These are phyloP conservation scores for Drosophila ohnishii DNA, from an alignment of 1,140 invertebrate genomes.

Conservation along the genomic window DNA sequence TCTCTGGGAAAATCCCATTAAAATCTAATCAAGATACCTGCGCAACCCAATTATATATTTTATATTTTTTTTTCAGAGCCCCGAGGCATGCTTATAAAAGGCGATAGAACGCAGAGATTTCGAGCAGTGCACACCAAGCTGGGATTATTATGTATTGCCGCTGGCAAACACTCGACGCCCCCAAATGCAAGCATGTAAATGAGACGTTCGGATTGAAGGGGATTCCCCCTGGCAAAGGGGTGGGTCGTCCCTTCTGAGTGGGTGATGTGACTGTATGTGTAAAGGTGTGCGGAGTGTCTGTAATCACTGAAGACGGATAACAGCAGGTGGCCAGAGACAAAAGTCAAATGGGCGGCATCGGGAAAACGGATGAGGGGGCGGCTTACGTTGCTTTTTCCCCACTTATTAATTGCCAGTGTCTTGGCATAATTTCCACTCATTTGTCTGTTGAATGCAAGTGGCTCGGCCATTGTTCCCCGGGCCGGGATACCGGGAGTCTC, in stretches of 20 bases:
- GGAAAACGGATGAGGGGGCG: constrained; percentile 16
- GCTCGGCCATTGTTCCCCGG: constrained; percentile 59
- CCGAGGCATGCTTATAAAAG: background rate
- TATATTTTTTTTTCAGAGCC: constrained; percentile 1
- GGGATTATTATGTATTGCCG: constrained; percentile 63
- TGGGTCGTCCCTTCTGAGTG: background rate
- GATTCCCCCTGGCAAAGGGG: constrained; percentile 2
- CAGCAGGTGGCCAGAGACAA: constrained; percentile 57
- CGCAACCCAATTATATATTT: constrained; percentile 20
- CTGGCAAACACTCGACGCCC: constrained; percentile 51
- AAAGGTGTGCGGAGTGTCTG: constrained; percentile 29
- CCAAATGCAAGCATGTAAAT: constrained; percentile 46
- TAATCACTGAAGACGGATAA: constrained; percentile 43
- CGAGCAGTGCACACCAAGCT: constrained; percentile 20
- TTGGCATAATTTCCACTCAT: constrained; percentile 80
- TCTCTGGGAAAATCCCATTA: constrained; percentile 5
- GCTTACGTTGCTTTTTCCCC: constrained; percentile 53
- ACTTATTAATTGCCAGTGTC: constrained; percentile 79
- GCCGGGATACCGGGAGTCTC: constrained; percentile 64
- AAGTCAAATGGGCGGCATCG: constrained; percentile 19
- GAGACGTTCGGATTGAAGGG: constrained; percentile 37
- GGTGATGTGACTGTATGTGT: background rate
- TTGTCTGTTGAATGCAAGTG: constrained; percentile 77
- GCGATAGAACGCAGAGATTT: constrained; percentile 14
- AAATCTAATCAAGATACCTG: constrained; percentile 27